Evolutionary conservation across 2,888 invertebrate genomes (phyloP).

Genomic region (Synanthedon myopaeformis): DNA sequence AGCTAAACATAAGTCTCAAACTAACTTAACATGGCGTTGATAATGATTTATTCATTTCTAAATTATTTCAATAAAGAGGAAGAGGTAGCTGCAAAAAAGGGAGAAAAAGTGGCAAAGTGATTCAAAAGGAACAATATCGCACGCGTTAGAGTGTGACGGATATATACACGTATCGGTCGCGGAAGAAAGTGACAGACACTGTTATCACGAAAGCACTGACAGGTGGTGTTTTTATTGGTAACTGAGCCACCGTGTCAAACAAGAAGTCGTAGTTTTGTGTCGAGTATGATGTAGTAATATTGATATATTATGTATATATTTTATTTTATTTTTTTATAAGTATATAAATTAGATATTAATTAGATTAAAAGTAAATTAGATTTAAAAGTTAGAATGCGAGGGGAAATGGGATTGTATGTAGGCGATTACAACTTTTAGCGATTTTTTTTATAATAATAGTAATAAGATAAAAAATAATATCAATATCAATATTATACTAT

Average conservation of each 20-base stretch:
- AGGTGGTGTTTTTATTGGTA: constrained; percentile 35
- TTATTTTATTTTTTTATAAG: too few species aligned
- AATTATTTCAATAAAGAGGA: constrained; percentile 46
- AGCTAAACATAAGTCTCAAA: constrained; percentile 14
- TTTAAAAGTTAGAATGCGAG: too few species aligned
- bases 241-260: constrained; percentile 43
- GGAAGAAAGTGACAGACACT: constrained; percentile 45
- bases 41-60: constrained; percentile 51
- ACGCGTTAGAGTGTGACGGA: constrained; percentile 50
- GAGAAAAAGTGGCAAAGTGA: constrained; percentile 27
- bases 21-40: constrained; percentile 14
- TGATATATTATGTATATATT: too few species aligned
- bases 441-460: too few species aligned
- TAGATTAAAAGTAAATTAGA: too few species aligned
- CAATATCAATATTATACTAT: too few species aligned
- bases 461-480: too few species aligned
- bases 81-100: constrained; percentile 37
- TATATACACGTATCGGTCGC: constrained; percentile 23
- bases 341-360: too few species aligned
- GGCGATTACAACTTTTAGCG: too few species aligned
- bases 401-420: too few species aligned
- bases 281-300: too few species aligned
- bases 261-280: constrained; percentile 13
- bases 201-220: constrained; percentile 33
- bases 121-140: constrained; percentile 26